Evolutionary conservation across 2,797 vertebrate genomes (phyloP).

Genomic region (Sebastiscus albofasciatus): DNA sequence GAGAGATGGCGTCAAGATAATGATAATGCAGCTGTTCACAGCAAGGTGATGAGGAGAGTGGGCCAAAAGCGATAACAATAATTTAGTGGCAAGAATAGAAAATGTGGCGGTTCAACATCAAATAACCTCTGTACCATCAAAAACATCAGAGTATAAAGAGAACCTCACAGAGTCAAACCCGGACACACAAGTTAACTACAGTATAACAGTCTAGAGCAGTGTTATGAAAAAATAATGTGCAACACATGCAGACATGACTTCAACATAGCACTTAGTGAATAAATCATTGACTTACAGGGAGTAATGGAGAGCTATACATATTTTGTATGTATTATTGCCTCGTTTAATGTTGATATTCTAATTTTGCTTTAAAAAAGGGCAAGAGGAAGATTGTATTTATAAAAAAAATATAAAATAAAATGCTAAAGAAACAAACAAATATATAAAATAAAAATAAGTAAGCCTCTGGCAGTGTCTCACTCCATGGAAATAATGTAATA

Average conservation of each 20-base stretch:
- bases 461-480: not conserved
- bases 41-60: not conserved
- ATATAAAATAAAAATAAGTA: not conserved
- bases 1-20: constrained; percentile 10
- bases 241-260: not conserved
- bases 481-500: not conserved
- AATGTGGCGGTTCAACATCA: not conserved
- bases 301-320: not conserved
- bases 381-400: not conserved
- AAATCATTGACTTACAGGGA: not conserved
- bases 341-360: not conserved
- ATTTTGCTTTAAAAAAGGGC: not conserved
- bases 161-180: not conserved
- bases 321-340: not conserved
- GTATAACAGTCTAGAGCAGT: not conserved
- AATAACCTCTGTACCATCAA: not conserved
- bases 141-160: not conserved
- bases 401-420: not conserved
- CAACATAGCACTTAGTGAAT: not conserved
- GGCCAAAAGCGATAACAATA: not conserved
- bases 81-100: constrained; percentile 1
- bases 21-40: constrained; percentile 6
- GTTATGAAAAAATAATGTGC: not conserved
- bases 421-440: not conserved
- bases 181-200: not conserved